Evolutionary conservation across 2,888 invertebrate species (phyloP), one percentile per base, ranked within the genome.

Genomic region (Apodemia zela): DNA sequence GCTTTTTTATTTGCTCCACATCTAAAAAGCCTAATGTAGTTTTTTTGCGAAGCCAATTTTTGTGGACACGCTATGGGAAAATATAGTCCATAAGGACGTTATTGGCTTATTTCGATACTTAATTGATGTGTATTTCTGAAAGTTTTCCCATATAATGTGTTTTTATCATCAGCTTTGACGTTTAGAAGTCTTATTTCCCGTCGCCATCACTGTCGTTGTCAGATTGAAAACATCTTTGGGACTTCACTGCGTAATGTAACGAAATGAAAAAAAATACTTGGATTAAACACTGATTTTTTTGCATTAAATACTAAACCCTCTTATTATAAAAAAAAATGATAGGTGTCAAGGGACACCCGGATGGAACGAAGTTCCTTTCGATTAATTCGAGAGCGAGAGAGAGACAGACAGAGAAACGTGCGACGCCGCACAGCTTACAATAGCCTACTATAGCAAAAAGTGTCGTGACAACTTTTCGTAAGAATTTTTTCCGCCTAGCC

Each of bases 61-160:
- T 75, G 68, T 72, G 79, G 78, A 84, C 79, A 84, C 83, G 77
- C 77, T 72, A 67, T 79, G 84, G 85, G 83, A 84, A 84, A 84
- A 75, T 75, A 63, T 63, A 61, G 72, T 78, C 75, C 69, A 51
- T 63, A 58, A 60, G 68, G 74, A 73, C 72, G 42, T 45, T 67
- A 81, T 80, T 80, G 81, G 78, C 74, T 66, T 45, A 18, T 38
- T 25, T 38, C 58, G 38, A 59, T 63, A 61, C 54, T 60, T 54
- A 42, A 25, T 21, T 47, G 10, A 45, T 17, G 13, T 29, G 29
- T 18, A 47, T 29, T 15, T 47, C 17, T 3, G 7, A 33, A 47
- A 15, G 42, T 62, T 61, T 57, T 64, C 63, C 63, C 54, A 60
- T 65, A 60, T 62, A 61, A 38, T 35, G 59, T 59, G 57, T 54